Conservation (phyloP, 2,888 invertebrate species). For the Pasiphila rectangulata region DNA sequence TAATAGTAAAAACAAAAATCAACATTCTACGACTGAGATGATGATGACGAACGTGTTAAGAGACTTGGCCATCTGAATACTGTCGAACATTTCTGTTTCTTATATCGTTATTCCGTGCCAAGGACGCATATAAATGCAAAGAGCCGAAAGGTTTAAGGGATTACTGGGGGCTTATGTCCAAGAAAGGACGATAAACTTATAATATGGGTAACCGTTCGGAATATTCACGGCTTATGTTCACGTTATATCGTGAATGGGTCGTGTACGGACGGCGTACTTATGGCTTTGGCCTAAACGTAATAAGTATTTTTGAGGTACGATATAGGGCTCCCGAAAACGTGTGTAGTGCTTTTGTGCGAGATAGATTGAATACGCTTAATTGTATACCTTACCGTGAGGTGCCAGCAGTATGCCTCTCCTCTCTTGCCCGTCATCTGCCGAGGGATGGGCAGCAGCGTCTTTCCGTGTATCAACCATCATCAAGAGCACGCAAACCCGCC, state of each 20-base stretch:
- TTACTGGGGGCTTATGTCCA: conserved; percentile 38
- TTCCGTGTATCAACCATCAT: too few relatives aligned
- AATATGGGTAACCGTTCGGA: conserved; percentile 32
- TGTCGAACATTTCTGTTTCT: too few relatives aligned
- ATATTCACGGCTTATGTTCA: conserved; percentile 31
- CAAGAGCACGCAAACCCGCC: too few relatives aligned
- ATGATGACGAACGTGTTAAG: too few relatives aligned
- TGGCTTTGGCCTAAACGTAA: conserved; percentile 8
- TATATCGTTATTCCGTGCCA: neutral
- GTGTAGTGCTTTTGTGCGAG: neutral
- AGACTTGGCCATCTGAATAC: too few relatives aligned
- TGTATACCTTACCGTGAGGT: too few relatives aligned
- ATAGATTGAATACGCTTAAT: neutral
- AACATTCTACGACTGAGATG: too few relatives aligned
- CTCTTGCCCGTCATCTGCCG: too few relatives aligned
- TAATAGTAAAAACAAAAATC: too few relatives aligned
- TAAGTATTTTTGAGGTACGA: conserved; percentile 1
- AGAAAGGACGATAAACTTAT: conserved; percentile 38
- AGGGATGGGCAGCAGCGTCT: too few relatives aligned
- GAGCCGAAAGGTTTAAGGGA: conserved; percentile 36
- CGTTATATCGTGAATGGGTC: conserved; percentile 27
- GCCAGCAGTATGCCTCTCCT: too few relatives aligned
- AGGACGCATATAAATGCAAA: conserved; percentile 35
- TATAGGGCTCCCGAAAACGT: neutral
- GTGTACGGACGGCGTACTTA: conserved; percentile 13